Percentiles rank a stretch among this genome's conserved stretches.
These are phyloP conservation scores for Delichon dasypus DNA, from an alignment of 2,797 vertebrate genomes.

Conservation along the genomic window DNA sequence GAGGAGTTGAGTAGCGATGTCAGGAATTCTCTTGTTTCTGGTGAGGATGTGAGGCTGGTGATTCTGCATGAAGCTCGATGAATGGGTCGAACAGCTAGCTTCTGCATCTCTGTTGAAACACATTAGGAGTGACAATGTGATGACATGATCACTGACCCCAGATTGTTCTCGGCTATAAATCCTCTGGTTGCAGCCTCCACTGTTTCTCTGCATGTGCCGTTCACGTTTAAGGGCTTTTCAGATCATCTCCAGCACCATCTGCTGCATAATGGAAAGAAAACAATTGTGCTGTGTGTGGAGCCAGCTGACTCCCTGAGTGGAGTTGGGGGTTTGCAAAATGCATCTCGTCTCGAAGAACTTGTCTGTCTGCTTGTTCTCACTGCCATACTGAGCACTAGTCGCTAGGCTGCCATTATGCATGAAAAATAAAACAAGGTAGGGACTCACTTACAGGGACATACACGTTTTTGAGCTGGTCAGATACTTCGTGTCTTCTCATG, in stretches of 20 bases:
- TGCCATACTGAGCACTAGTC: not conserved
- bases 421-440: not conserved
- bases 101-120: not conserved
- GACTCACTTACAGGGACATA: not conserved
- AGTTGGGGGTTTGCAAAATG: not conserved
- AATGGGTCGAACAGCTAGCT: not conserved
- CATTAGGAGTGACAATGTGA: not conserved
- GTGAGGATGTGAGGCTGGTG: not conserved
- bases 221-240: constrained; percentile 55
- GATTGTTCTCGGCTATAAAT: constrained; percentile 31
- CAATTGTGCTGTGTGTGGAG: constrained; percentile 5
- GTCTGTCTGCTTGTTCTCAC: not conserved
- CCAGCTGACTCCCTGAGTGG: not conserved
- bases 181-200: not conserved
- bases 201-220: constrained; percentile 28
- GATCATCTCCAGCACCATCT: constrained; percentile 54
- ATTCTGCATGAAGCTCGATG: not conserved
- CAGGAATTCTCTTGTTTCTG: not conserved
- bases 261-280: constrained; percentile 37
- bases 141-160: constrained; percentile 35
- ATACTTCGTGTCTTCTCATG: not conserved
- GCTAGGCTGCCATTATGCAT: not conserved
- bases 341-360: not conserved
- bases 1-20: not conserved
- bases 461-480: accelerated